A percentile compares a stretch with the other conserved stretches of the same genome.
Conservation (phyloP, 2,888 invertebrate species). For the Marronus borbonicus region DNA sequence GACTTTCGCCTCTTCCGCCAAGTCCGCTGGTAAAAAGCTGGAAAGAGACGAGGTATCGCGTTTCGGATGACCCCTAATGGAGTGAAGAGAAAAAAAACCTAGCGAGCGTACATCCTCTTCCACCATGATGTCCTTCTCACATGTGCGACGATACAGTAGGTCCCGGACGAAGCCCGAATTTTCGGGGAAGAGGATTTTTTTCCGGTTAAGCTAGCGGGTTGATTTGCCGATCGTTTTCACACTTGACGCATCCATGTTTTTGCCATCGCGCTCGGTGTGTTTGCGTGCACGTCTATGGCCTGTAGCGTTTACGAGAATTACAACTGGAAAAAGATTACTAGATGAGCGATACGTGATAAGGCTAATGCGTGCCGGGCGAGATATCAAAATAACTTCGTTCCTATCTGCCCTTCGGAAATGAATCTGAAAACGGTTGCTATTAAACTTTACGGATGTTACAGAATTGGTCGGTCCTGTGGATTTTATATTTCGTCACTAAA, state of each 20-base stretch:
- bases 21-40: conserved; percentile 4
- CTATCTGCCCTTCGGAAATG: no score
- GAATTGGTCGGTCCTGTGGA: no score
- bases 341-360: neutral
- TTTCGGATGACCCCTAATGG: conserved; percentile 16
- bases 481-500: no score
- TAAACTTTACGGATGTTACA: no score
- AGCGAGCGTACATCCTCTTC: conserved; percentile 19
- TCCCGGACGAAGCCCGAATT: neutral
- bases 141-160: neutral
- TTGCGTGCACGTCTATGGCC: neutral
- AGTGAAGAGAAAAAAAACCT: neutral
- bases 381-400: neutral
- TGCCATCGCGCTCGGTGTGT: neutral
- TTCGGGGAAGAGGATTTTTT: conserved; percentile 4
- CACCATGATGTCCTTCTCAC: neutral
- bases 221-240: conserved; percentile 41
- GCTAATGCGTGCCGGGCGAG: no score
- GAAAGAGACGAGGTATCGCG: conserved; percentile 9
- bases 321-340: neutral
- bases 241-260: conserved; percentile 33
- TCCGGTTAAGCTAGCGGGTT: conserved; percentile 1
- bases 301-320: conserved; percentile 22
- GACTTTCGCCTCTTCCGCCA: neutral
- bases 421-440: no score